Conservation (phyloP, 1,140 invertebrate genomes). For the Drosophila ogumai region DNA sequence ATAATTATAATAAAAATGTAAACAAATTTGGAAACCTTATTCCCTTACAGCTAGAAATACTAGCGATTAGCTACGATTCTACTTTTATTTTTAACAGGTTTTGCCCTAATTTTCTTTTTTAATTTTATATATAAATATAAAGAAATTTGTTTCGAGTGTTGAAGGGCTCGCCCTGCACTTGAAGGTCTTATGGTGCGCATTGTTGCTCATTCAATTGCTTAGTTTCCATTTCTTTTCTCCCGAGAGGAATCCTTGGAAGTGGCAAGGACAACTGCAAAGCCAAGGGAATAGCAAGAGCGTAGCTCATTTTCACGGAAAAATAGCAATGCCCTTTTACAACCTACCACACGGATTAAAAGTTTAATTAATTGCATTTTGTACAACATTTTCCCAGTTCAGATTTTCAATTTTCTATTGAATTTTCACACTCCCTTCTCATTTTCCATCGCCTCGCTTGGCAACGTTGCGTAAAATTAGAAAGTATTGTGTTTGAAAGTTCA, state of each 20-base stretch:
- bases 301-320: slow-evolving; percentile 69
- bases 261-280: slow-evolving; percentile 50
- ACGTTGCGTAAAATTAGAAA: slow-evolving; percentile 74
- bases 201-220: slow-evolving; percentile 75
- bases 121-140: neutral
- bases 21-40: neutral
- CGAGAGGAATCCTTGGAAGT: slow-evolving; percentile 45
- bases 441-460: slow-evolving; percentile 38
- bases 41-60: neutral
- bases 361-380: slow-evolving; percentile 80
- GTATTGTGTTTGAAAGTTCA: slow-evolving; percentile 64
- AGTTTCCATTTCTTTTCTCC: slow-evolving; percentile 38
- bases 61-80: neutral
- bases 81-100: too few species aligned
- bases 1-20: neutral
- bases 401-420: slow-evolving; percentile 27
- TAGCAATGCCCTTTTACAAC: slow-evolving; percentile 11
- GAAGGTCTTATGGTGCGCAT: slow-evolving; percentile 80
- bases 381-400: slow-evolving; percentile 40
- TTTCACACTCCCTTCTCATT: slow-evolving; percentile 21
- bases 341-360: slow-evolving; percentile 25
- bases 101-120: neutral
- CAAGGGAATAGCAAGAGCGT: slow-evolving; percentile 27
- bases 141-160: neutral
- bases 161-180: slow-evolving; percentile 45